Conservation (phyloP, 2,113 vertebrate species). For the Formicarius rufipectus region DNA sequence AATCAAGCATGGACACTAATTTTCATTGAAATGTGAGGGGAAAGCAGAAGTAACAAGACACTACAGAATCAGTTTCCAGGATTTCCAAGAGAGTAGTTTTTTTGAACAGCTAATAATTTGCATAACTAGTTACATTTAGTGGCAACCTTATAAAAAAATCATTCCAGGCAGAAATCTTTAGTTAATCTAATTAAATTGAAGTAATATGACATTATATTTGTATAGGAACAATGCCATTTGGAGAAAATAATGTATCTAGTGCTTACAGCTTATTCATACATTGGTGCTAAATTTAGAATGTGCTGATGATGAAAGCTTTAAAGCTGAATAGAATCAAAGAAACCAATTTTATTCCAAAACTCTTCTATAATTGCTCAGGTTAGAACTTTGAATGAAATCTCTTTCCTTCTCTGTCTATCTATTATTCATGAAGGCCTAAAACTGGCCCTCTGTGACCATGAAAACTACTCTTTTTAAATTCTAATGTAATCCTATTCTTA, state of each 20-base stretch:
- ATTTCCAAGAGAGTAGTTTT: not conserved
- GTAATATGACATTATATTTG: not conserved
- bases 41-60: not conserved
- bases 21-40: not conserved
- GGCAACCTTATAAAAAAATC: not conserved
- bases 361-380: not conserved
- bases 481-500: constrained; percentile 25
- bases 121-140: not conserved
- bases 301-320: not conserved
- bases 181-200: not conserved
- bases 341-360: not conserved
- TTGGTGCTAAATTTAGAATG: not conserved
- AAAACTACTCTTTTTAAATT: constrained; percentile 10
- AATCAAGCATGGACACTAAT: not conserved
- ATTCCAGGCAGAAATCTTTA: not conserved
- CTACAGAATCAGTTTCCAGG: not conserved
- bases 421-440: constrained; percentile 27
- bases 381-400: not conserved
- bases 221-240: not conserved
- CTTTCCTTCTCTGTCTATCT: not conserved
- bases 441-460: not conserved
- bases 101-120: not conserved
- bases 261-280: not conserved
- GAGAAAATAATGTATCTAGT: not conserved
- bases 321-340: not conserved